Percentiles rank a stretch among this genome's conserved stretches.
phyloP scores from a whole-genome alignment of 2,113 vertebrate genomes.

The Passer montanus region DNA sequence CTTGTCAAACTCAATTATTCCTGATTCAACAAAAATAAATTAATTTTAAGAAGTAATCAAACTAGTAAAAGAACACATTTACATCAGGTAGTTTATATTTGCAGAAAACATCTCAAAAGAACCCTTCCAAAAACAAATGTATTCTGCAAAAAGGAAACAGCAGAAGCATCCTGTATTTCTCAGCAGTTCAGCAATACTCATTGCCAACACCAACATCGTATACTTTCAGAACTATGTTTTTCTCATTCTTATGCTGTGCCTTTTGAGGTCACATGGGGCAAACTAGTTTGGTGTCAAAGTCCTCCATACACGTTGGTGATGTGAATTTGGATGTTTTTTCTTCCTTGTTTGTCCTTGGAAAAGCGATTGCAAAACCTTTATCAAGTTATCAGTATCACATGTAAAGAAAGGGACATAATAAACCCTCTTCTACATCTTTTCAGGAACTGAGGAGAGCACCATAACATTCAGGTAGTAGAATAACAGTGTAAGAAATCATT shows the following conservation, averaged over 20 bases:
- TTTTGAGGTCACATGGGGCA: constrained; percentile 54
- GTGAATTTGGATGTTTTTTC: constrained; percentile 51
- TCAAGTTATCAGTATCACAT: not conserved
- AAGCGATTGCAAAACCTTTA: constrained; percentile 43
- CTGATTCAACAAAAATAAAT: constrained; percentile 53
- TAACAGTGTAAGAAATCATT: constrained; percentile 44
- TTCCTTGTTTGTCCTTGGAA: constrained; percentile 53
- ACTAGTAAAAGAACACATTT: constrained; percentile 46
- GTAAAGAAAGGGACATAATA: constrained; percentile 40
- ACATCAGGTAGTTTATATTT: constrained; percentile 55
- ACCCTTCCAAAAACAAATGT: constrained; percentile 63
- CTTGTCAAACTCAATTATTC: constrained; percentile 43
- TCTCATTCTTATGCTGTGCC: constrained; percentile 59
- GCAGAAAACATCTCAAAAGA: constrained; percentile 62
- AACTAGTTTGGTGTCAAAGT: constrained; percentile 54
- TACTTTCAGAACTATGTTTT: constrained; percentile 67
- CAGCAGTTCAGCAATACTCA: constrained; percentile 70
- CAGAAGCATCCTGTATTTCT: constrained; percentile 77
- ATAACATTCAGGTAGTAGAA: constrained; percentile 18
- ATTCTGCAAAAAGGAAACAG: constrained; percentile 72
- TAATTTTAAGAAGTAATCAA: constrained; percentile 40
- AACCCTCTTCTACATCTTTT: constrained; percentile 35
- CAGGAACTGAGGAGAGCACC: constrained; percentile 11
- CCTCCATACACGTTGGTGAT: constrained; percentile 34
- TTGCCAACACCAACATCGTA: constrained; percentile 77